Base-by-base conservation (phyloP, 2,797 vertebrate genomes). In the Arctocebus calabarensis region DNA sequence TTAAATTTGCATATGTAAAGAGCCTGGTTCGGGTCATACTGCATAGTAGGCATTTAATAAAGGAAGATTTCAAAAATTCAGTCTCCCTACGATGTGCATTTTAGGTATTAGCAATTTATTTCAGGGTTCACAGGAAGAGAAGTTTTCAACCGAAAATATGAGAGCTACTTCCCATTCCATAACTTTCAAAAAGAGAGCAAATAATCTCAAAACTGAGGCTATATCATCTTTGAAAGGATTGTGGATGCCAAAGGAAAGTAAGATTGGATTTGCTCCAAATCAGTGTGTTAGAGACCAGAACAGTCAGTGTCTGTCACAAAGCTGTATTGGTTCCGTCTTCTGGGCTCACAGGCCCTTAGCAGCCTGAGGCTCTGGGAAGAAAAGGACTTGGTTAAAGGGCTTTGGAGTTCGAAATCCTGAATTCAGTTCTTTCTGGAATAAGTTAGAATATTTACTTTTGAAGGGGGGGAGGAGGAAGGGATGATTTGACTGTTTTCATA, bases 91-190 rank as follows among this genome's bases (percentile, higher is more conserved):
- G n/a, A 14, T 91, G 23, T 77, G 0, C 34, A 52, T 91, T 96
- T 96, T 93, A 78, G 45, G 48, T 85, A 88, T 8, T 71, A 23
- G 45, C 75, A 90, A 88, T 90, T 94, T 97, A 90, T 93, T 90
- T 83, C 40, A 43, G 3, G 57, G 29, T 57, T 89, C 71, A 97
- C 23, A 90, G 70, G 78, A 27, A 83, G 62, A 93, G 43, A 68
- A 84, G 16, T 71, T 79, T 96, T 90, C 90, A 12, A 94, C 70
- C 77, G 73, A 97, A 97, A 95, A 95, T 91, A 64, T 88, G 37
- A 66, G 32, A 81, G 34, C 66, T 94, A 52, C 32, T 94, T 96
- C 40, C 32, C 70, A 81, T 70, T 68, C 64, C 40, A 78, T 81
- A 82, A 37, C 87, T 95, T 96, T 89, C 79, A 93, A 93, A 91